phyloP scores from a whole-genome alignment of 2,888 invertebrate species.

The Buathra laborator region DNA sequence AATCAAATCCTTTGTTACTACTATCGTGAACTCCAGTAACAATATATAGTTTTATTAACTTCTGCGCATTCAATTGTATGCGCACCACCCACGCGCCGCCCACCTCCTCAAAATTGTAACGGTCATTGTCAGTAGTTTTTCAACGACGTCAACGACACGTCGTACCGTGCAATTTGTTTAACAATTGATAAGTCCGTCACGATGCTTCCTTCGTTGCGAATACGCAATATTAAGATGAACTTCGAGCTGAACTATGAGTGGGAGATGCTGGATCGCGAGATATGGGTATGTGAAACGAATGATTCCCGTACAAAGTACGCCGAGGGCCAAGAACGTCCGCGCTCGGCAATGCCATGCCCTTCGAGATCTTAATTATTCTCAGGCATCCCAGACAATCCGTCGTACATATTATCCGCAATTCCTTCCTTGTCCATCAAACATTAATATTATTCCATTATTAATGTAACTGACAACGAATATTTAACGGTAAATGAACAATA shows the following conservation, averaged over 20 bases:
- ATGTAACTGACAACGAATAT: not conserved
- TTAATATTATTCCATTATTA: conserved; percentile 11
- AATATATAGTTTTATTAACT: conserved; percentile 22
- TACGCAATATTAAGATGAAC: conserved; percentile 75
- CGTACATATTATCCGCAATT: conserved; percentile 28
- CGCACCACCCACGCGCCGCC: not conserved
- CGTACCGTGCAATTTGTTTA: not conserved
- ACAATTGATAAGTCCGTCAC: conserved; percentile 13
- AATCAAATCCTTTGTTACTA: not conserved
- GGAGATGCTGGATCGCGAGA: conserved; percentile 77
- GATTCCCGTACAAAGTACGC: conserved; percentile 2
- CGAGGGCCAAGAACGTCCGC: conserved; percentile 1
- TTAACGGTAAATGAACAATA: conserved; percentile 1
- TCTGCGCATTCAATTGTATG: conserved; percentile 26
- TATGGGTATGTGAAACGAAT: conserved; percentile 79
- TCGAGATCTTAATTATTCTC: conserved; percentile 44
- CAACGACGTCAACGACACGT: conserved; percentile 28
- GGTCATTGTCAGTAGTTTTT: conserved; percentile 48
- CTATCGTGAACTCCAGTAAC: not conserved
- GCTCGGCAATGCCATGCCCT: not conserved
- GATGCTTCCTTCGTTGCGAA: conserved; percentile 49
- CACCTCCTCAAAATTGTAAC: not conserved
- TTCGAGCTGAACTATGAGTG: conserved; percentile 78
- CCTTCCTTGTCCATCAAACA: conserved; percentile 7
- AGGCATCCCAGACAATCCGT: conserved; percentile 5